Conservation (phyloP, 1,140 invertebrate genomes). For the Achatina immaculata region DNA sequence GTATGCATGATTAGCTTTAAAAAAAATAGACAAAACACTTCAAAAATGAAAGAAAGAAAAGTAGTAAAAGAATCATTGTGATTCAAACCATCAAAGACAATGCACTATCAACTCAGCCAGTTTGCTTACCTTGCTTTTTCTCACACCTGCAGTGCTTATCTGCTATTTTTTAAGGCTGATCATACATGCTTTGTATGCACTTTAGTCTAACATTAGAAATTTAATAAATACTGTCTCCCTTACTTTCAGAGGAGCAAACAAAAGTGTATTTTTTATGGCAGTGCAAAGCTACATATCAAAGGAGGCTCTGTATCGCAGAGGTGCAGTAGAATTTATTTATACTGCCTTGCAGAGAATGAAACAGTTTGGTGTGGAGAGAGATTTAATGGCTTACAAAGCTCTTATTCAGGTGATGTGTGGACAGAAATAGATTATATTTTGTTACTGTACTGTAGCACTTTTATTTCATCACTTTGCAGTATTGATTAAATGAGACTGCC, state of each 20-base stretch:
- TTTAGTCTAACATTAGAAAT: no score
- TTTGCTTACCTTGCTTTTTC: no score
- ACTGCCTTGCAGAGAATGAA: conserved; percentile 89
- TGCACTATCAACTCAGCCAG: no score
- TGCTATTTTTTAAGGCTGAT: no score
- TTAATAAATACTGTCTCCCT: no score
- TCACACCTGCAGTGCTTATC: no score
- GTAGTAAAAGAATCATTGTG: no score
- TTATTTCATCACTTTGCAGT: background rate
- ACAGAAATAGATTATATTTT: background rate
- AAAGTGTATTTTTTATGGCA: conserved; percentile 51
- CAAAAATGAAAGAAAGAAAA: no score
- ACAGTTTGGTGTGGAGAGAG: conserved; percentile 86
- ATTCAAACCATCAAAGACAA: no score
- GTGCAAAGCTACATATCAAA: conserved; percentile 53
- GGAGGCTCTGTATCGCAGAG: conserved; percentile 55
- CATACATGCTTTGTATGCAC: no score
- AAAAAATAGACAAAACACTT: no score
- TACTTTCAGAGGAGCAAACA: conserved; percentile 35
- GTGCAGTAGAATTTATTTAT: conserved; percentile 93
- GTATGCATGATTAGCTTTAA: no score
- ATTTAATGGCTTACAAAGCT: conserved; percentile 91
- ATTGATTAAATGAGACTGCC: background rate
- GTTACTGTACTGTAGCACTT: background rate
- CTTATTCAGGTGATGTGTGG: conserved; percentile 74